Evolutionary conservation across 1,140 invertebrate species (phyloP).

Genomic region (Lepidurus couesii): DNA sequence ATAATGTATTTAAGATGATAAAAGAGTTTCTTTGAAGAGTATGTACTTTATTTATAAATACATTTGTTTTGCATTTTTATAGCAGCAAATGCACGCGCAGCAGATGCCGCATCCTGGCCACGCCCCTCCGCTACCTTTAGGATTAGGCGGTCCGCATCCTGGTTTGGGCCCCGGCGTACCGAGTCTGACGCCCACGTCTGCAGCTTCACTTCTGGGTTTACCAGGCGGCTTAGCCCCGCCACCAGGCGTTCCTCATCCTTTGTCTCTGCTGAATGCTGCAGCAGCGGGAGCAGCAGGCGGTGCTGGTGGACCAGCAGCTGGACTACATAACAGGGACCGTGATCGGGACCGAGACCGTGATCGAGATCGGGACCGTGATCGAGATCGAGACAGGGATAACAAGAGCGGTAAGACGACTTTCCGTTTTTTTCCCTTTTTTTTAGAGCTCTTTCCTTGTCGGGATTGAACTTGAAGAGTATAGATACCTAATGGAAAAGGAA

Average conservation of each 20-base stretch:
- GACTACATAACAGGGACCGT: conserved; percentile 28
- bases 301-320: conserved; percentile 31
- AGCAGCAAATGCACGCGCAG: conserved; percentile 86
- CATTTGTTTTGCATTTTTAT: conserved; percentile 36
- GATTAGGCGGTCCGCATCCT: conserved; percentile 58
- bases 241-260: conserved; percentile 33
- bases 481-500: not conserved
- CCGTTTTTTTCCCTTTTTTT: not conserved
- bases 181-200: conserved; percentile 50
- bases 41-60: not conserved
- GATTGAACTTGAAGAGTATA: not conserved
- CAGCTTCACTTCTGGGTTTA: conserved; percentile 41
- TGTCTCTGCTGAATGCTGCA: conserved; percentile 34
- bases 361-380: conserved; percentile 39
- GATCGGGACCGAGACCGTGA: conserved; percentile 26
- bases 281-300: conserved; percentile 36
- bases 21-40: not conserved
- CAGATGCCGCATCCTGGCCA: conserved; percentile 66
- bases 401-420: conserved; percentile 28
- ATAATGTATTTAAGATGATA: too few species aligned
- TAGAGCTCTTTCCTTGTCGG: not conserved
- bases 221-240: conserved; percentile 40
- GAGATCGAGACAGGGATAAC: conserved; percentile 36
- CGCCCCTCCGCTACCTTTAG: conserved; percentile 60
- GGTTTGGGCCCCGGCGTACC: conserved; percentile 49